phyloP scores from a whole-genome alignment of 2,888 invertebrate species.

The Caenorhabditis drosophilae region DNA sequence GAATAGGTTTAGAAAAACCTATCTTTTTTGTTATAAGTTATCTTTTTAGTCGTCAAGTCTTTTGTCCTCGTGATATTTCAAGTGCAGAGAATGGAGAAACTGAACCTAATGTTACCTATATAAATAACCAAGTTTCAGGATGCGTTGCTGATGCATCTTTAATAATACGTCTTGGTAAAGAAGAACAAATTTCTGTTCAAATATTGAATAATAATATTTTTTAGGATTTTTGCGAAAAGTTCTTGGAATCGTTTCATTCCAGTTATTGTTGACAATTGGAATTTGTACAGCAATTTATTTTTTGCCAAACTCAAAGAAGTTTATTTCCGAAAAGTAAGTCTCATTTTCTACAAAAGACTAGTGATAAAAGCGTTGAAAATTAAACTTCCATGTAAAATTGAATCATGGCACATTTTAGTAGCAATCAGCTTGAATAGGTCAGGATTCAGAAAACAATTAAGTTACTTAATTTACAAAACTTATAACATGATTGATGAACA shows the following conservation, averaged over 20 bases:
- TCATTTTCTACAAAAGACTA: constrained; percentile 1
- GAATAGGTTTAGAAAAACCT: too few relatives aligned
- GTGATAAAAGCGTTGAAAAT: too few relatives aligned
- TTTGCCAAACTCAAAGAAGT: constrained; percentile 69
- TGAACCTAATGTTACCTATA: constrained; percentile 21
- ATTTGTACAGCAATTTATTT: constrained; percentile 70
- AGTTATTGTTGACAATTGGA: constrained; percentile 78
- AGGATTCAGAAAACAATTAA: not conserved
- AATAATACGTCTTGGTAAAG: constrained; percentile 32
- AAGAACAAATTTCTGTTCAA: not conserved
- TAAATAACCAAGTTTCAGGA: constrained; percentile 17
- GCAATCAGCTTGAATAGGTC: not conserved
- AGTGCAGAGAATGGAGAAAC: constrained; percentile 27
- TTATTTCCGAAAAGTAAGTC: constrained; percentile 69
- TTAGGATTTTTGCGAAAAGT: constrained; percentile 83
- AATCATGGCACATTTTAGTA: too few relatives aligned
- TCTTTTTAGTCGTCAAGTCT: too few relatives aligned
- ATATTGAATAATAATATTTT: constrained; percentile 26
- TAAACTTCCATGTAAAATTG: too few relatives aligned
- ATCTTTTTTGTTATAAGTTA: too few relatives aligned
- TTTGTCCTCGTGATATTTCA: constrained; percentile 46
- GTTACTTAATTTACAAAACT: not conserved
- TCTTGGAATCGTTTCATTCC: constrained; percentile 81
- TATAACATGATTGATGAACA: not conserved
- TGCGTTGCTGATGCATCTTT: constrained; percentile 29